A percentile compares a stretch with the other conserved stretches of the same genome.
These are phyloP conservation scores for Pegoplata infirma DNA, from an alignment of 2,888 invertebrate species.

Conservation along the genomic window DNA sequence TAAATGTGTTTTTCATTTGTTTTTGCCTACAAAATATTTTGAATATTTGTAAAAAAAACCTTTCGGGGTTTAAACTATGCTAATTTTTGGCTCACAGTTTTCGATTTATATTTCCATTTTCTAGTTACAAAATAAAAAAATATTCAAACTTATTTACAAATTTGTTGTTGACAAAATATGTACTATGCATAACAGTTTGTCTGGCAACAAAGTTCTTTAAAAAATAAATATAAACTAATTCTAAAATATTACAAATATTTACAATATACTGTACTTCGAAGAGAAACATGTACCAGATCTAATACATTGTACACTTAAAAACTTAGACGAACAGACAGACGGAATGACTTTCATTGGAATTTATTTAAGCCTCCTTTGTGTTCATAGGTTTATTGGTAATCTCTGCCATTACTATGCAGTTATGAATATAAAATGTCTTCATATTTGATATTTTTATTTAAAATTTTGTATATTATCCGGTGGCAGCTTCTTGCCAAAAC, in stretches of 20 bases:
- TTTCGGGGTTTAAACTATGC: too few relatives aligned
- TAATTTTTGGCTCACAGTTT: too few relatives aligned
- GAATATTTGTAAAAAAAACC: too few relatives aligned
- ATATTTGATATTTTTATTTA: not conserved
- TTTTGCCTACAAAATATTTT: too few relatives aligned
- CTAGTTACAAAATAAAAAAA: conserved; percentile 14
- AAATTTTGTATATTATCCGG: not conserved
- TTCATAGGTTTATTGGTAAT: conserved; percentile 64
- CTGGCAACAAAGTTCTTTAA: conserved; percentile 5
- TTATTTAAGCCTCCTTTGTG: conserved; percentile 46
- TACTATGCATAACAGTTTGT: conserved; percentile 47
- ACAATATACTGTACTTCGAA: too few relatives aligned
- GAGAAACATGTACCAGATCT: not conserved
- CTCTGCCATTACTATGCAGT: conserved; percentile 51
- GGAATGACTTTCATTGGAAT: conserved; percentile 37
- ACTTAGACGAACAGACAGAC: not conserved
- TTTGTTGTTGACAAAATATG: conserved; percentile 56
- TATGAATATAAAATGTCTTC: conserved; percentile 46
- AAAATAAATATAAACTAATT: conserved; percentile 19
- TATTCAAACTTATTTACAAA: conserved; percentile 53
- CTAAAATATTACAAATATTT: conserved; percentile 8
- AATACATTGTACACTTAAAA: not conserved
- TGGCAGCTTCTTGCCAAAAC: not conserved
- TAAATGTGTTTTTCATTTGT: too few relatives aligned
- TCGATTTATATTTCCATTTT: too few relatives aligned